Base-by-base conservation (phyloP, 1,140 invertebrate species). In the Micrasema minimum region DNA sequence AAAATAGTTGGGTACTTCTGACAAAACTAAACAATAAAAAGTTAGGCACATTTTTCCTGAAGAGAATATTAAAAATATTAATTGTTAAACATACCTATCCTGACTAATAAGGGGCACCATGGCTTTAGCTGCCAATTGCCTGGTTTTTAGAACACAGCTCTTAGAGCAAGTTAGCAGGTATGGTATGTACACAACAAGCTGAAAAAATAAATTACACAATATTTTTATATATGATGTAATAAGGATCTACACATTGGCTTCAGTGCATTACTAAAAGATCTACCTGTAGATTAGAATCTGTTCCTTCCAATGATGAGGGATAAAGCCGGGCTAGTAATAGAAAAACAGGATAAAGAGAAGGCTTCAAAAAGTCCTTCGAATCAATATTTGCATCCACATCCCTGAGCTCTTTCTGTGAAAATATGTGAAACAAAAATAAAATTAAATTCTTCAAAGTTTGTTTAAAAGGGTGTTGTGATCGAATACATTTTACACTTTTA, bases 291-390 rank as follows among this genome's bases (percentile, higher is more conserved):
- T 87, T 87, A n/a, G 87, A 85, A 75, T 91, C 87, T 2, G 83
- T 83, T 14, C 87, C 87, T 75, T 94, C 91, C 7, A 88, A 79
- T 53, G 88, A 84, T 0, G 90, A 91, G 0, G 93, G 91, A 81
- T 93, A 94, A 0, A 98, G 82, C 51, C 93, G 83, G 0, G 90
- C 89, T 12, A 97, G 81, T 57, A 97, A 81, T 66, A 97, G 81
- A 48, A 97, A 83, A 59, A 94, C 86, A 0, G 93, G 93, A 83
- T 94, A 94, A 62, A 95, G 81, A 3, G 81, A 77, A 2, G 78
- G 81, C 35, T 70, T 79, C 6, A 76, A 80, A 77, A 71, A 81
- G 77, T 35, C 79, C 75, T 74, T 66, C 14, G 23, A 50, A 14
- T 57, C 43, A 18, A 46, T 53, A 11, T 66, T 59, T 11, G 23